Percentiles rank a stretch among this genome's conserved stretches.
These are phyloP conservation scores for Chrysina gloriosa DNA, from an alignment of 2,888 invertebrate species.

Conservation along the genomic window DNA sequence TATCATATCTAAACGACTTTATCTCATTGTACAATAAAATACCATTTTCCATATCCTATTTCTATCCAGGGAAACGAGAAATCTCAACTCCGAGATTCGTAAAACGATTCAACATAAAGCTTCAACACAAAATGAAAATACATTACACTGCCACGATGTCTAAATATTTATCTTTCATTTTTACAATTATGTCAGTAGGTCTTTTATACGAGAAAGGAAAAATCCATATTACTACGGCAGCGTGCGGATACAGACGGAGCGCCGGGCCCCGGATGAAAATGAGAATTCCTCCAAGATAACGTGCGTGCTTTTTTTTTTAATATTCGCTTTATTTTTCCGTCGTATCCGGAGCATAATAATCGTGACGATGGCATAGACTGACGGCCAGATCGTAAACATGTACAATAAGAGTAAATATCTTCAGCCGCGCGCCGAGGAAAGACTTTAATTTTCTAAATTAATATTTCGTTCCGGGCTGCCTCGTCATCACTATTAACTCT, in stretches of 20 bases:
- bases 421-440: constrained; percentile 15
- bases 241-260: background rate
- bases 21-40: too few relatives aligned
- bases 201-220: background rate
- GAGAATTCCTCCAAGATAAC: constrained; percentile 31
- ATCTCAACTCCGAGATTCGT: too few relatives aligned
- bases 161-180: background rate
- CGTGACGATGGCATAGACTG: constrained; percentile 5
- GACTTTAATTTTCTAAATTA: constrained; percentile 38
- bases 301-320: constrained; percentile 32
- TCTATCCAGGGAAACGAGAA: too few relatives aligned
- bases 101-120: background rate
- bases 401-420: constrained; percentile 21
- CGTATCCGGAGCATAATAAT: constrained; percentile 1
- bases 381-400: constrained; percentile 15
- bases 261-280: background rate
- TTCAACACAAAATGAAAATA: background rate
- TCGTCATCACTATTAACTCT: constrained; percentile 12
- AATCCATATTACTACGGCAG: background rate
- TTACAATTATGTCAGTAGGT: constrained; percentile 23
- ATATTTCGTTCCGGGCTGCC: constrained; percentile 34
- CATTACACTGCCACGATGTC: background rate
- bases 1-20: too few relatives aligned
- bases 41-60: too few relatives aligned
- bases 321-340: constrained; percentile 24